Evolutionary conservation across 1,140 invertebrate species (phyloP).

Genomic region (Pygmarrhopalites habei): DNA sequence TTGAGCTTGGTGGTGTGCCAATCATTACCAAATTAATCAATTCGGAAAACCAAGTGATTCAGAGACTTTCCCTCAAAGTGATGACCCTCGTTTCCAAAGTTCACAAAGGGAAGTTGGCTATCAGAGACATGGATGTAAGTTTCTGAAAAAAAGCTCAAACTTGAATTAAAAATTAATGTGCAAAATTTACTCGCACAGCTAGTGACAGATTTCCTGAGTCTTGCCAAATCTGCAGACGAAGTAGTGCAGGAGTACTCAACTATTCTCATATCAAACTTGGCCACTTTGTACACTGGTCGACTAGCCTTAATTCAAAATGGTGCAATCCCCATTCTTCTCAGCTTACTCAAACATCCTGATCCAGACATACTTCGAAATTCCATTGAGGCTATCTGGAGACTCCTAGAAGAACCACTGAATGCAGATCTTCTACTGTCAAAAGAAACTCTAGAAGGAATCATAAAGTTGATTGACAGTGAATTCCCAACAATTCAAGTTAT

Average conservation of each 20-base stretch:
- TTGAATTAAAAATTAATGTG: background rate
- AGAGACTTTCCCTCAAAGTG: conserved; percentile 27
- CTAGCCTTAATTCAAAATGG: conserved; percentile 28
- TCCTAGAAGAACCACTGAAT: conserved; percentile 31
- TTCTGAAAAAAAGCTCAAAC: background rate
- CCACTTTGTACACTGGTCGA: conserved; percentile 30
- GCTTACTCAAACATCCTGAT: conserved; percentile 16
- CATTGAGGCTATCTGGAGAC: conserved; percentile 25
- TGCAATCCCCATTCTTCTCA: conserved; percentile 5
- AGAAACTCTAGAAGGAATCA: conserved; percentile 3
- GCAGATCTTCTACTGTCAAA: background rate
- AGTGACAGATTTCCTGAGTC: conserved; percentile 11
- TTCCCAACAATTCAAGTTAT: conserved; percentile 30
- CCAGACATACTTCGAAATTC: conserved; percentile 31
- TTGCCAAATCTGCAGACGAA: conserved; percentile 18
- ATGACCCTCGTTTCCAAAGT: conserved; percentile 13
- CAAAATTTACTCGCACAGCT: background rate
- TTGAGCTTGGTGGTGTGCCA: conserved; percentile 16
- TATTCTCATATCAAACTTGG: conserved; percentile 9
- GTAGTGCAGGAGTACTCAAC: conserved; percentile 29
- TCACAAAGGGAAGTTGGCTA: conserved; percentile 17
- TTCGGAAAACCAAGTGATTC: conserved; percentile 18
- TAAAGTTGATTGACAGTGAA: conserved; percentile 14
- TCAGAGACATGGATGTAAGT: conserved; percentile 13
- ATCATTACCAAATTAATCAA: conserved; percentile 8